These are phyloP conservation scores for Sinohyriopsis cumingii DNA, from an alignment of 2,888 invertebrate genomes.

Conservation along the genomic window DNA sequence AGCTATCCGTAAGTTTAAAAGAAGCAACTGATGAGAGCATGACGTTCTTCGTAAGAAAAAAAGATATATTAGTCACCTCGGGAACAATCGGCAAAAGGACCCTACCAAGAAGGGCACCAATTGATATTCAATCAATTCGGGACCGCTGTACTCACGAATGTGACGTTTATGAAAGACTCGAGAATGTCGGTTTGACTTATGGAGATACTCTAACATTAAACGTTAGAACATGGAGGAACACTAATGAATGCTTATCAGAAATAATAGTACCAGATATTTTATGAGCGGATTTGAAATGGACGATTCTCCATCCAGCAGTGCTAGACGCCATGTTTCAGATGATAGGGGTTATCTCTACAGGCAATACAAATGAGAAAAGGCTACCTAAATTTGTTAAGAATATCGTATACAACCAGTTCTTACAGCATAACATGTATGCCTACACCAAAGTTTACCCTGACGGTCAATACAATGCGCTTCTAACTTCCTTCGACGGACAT, in stretches of 20 bases:
- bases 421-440: constrained; percentile 38
- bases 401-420: constrained; percentile 27
- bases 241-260: constrained; percentile 37
- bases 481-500: constrained; percentile 37
- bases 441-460: constrained; percentile 21
- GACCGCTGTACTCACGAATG: constrained; percentile 14
- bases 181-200: constrained; percentile 25
- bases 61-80: not conserved
- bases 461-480: constrained; percentile 36
- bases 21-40: not conserved
- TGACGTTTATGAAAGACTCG: constrained; percentile 24
- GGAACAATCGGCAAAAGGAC: no score
- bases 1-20: not conserved
- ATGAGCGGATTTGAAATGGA: constrained; percentile 25
- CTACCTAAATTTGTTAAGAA: constrained; percentile 38
- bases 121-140: constrained; percentile 15
- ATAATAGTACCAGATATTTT: constrained; percentile 30
- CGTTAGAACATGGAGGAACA: constrained; percentile 24
- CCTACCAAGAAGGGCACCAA: no score
- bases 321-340: constrained; percentile 49
- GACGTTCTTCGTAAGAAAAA: not conserved
- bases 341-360: constrained; percentile 29
- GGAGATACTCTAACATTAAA: constrained; percentile 28
- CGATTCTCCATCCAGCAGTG: constrained; percentile 44
- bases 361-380: constrained; percentile 21